These are phyloP conservation scores for Odontocerum albicorne DNA, from an alignment of 2,888 invertebrate genomes.

Conservation along the genomic window DNA sequence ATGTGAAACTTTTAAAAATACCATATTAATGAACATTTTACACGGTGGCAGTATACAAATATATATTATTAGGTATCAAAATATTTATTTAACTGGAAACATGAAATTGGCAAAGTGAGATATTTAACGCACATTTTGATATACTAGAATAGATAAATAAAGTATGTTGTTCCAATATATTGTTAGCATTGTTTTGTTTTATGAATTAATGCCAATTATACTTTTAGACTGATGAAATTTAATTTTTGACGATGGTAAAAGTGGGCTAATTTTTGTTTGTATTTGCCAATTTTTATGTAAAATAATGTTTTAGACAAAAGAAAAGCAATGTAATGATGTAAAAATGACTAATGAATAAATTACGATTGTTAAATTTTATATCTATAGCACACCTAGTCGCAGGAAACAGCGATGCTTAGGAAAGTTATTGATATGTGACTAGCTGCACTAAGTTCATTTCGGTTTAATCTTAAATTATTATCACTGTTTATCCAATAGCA, in stretches of 20 bases:
- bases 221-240: slow-evolving; percentile 8
- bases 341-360: too few relatives aligned
- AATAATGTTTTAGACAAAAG: background rate
- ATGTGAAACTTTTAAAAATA: too few relatives aligned
- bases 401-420: too few relatives aligned
- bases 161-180: slow-evolving; percentile 9
- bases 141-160: slow-evolving; percentile 14
- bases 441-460: too few relatives aligned
- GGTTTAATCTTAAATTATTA: background rate
- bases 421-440: too few relatives aligned
- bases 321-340: background rate
- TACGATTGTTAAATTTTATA: too few relatives aligned
- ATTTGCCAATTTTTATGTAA: background rate
- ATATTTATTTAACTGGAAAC: too few relatives aligned
- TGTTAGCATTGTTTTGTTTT: slow-evolving; percentile 9
- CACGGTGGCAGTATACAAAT: too few relatives aligned
- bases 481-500: background rate
- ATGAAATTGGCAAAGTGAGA: slow-evolving; percentile 13
- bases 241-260: too few relatives aligned
- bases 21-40: too few relatives aligned
- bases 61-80: too few relatives aligned
- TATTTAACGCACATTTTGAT: slow-evolving; percentile 22
- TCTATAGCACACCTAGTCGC: too few relatives aligned
- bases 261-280: background rate
- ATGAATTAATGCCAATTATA: slow-evolving; percentile 17